These are phyloP conservation scores for Scotopteryx bipunctaria DNA, from an alignment of 2,888 invertebrate species.

Conservation along the genomic window DNA sequence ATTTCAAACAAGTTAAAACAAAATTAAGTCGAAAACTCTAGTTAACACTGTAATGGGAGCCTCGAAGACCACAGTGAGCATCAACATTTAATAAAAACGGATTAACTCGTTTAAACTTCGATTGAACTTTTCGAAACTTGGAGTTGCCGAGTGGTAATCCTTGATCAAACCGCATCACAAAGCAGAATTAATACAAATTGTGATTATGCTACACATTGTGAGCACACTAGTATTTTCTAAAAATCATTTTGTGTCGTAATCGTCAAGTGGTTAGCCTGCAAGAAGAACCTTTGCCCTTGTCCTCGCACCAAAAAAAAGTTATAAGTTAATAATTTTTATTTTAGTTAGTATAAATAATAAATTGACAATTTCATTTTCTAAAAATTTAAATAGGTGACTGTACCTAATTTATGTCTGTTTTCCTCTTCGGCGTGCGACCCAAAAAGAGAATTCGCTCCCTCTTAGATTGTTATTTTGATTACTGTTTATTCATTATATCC, in stretches of 20 bases:
- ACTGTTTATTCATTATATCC: constrained; percentile 51
- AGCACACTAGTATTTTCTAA: no score
- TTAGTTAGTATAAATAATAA: not conserved
- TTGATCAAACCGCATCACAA: constrained; percentile 4
- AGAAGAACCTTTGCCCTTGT: no score
- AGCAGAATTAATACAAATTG: constrained; percentile 5
- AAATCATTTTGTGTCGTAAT: no score
- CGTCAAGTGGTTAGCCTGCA: no score
- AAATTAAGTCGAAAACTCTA: constrained; percentile 49
- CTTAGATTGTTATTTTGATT: constrained; percentile 53
- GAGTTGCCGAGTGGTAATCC: constrained; percentile 45
- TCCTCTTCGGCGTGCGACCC: constrained; percentile 2
- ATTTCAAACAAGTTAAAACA: constrained; percentile 35
- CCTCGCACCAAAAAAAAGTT: no score
- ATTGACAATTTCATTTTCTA: not conserved
- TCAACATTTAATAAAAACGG: constrained; percentile 78
- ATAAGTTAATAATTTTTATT: no score
- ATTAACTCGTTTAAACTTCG: constrained; percentile 79
- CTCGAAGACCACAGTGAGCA: constrained; percentile 58
- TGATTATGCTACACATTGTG: no score
- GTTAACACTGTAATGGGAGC: constrained; percentile 60
- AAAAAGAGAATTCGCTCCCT: constrained; percentile 44
- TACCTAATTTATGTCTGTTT: no score
- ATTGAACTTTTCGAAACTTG: constrained; percentile 65
- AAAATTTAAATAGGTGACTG: no score